Evolutionary conservation across 1,140 invertebrate genomes (phyloP).

Genomic region (Pseudomyrmex concolor): DNA sequence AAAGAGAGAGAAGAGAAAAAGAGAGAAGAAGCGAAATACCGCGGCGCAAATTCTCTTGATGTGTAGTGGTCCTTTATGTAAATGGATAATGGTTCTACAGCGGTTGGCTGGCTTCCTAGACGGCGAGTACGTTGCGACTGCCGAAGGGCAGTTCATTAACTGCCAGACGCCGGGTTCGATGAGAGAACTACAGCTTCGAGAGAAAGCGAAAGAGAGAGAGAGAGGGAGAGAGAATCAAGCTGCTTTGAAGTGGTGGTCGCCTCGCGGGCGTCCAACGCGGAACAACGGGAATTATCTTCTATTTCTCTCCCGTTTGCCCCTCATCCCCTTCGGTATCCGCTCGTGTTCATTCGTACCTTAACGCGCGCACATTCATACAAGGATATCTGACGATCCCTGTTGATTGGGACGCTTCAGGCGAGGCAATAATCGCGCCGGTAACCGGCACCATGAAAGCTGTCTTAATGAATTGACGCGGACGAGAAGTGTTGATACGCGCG

Average conservation of each 20-base stretch:
- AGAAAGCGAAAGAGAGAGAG: neutral
- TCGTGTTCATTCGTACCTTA: conserved; percentile 57
- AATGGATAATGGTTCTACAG: conserved; percentile 71
- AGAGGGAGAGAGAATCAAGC: conserved; percentile 32
- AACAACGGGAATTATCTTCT: conserved; percentile 75
- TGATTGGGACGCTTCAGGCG: conserved; percentile 65
- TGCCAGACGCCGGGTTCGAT: conserved; percentile 73
- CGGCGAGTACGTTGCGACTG: conserved; percentile 61
- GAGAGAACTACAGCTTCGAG: conserved; percentile 55
- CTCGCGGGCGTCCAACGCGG: conserved; percentile 66
- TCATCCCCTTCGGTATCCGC: conserved; percentile 31
- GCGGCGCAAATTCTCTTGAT: conserved; percentile 58
- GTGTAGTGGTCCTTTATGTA: conserved; percentile 67
- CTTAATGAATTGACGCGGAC: conserved; percentile 64
- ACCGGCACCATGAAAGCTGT: conserved; percentile 60
- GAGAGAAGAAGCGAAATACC: conserved; percentile 14
- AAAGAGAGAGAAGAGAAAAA: neutral
- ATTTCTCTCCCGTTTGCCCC: conserved; percentile 49
- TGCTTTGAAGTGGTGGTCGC: conserved; percentile 74
- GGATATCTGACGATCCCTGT: conserved; percentile 37
- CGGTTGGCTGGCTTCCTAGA: conserved; percentile 65
- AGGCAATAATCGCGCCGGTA: conserved; percentile 65
- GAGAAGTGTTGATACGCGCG: conserved; percentile 60
- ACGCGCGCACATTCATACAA: conserved; percentile 33
- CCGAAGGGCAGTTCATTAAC: conserved; percentile 78